Base-by-base conservation (phyloP, 1,140 invertebrate species). In the Trinorchestia longiramus region DNA sequence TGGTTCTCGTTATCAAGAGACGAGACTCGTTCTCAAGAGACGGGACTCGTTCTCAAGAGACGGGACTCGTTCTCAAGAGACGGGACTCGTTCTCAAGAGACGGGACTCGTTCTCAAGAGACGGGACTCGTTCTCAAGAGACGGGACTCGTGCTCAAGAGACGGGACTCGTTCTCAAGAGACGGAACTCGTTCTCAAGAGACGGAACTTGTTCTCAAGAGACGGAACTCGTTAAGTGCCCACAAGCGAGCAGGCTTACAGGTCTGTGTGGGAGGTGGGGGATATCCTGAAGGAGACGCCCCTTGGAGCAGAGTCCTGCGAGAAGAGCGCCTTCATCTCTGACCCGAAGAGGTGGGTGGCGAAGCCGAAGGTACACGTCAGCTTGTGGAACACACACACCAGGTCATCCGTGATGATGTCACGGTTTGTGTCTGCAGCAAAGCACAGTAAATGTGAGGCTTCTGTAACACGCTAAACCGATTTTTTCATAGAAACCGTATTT, bases 311-410 rank as follows among this genome's bases (percentile, higher is more conserved):
- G 96, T 99, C 98, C 96, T 98, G 98, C 6, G 98, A 98, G 97
- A 98, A 99, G 36, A 99, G 97, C 0, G 98, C 98, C 97, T 99
- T 99, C 57, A 99, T 97, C 97, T 99, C 99, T 87, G 98, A 98
- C 0, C 99, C 99, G 97, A 99, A 99, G 0, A 99, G 97, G 97
- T 99, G 99, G 6, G 99, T 99, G 0, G 99, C 99, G 97, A 99
- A 99, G 23, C 99, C 99, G 97, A 99, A 99, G 97, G 99, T 99
- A 97, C 99, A 99, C 87, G 98, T 98, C 96, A 99, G 98, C 97
- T 99, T 99, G 97, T 99, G 99, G 97, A 99, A 99, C 0, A 99
- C 99, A 1, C 98, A 98, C 0, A 99, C 98, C 95, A 99, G 97
- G 97, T 99, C 99, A 97, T 99, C 99, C 15, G 99, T 98, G 41